Evolutionary conservation across 2,113 vertebrate genomes (phyloP).

Genomic region (Neolamprologus devosi): DNA sequence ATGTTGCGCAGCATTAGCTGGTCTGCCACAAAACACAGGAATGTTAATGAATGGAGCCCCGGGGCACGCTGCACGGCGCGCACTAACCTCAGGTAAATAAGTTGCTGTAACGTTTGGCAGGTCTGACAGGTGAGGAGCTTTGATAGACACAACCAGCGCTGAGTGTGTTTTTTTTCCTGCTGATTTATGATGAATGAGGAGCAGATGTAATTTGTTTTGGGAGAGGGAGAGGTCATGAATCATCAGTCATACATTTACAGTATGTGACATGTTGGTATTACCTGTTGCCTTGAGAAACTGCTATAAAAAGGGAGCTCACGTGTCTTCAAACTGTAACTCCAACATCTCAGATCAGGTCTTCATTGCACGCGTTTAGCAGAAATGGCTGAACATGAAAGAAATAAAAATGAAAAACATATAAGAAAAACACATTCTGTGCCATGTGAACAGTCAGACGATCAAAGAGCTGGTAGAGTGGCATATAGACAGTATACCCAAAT

Average conservation of each 20-base stretch:
- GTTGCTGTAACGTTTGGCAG: neutral
- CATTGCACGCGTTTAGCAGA: neutral
- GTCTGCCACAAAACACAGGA: conserved; percentile 19
- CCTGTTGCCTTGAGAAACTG: neutral
- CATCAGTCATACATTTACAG: neutral
- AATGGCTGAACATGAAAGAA: neutral
- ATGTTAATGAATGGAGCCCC: conserved; percentile 11
- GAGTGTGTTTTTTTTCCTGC: neutral
- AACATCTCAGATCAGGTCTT: neutral
- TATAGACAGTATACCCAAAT: neutral
- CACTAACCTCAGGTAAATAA: neutral
- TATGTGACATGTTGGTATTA: neutral
- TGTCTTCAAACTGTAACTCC: neutral
- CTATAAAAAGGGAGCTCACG: neutral
- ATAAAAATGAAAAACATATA: neutral
- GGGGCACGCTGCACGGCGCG: neutral
- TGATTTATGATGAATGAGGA: neutral
- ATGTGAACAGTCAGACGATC: neutral
- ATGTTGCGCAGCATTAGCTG: neutral
- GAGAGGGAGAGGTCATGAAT: neutral
- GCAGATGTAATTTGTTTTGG: conserved; percentile 20
- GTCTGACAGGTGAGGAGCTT: neutral
- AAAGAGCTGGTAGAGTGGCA: neutral
- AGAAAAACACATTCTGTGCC: neutral
- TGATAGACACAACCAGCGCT: neutral